Percentiles rank a stretch among this genome's conserved stretches.
Conservation (phyloP, 2,888 invertebrate species). For the Leptinotarsa peninsularis region DNA sequence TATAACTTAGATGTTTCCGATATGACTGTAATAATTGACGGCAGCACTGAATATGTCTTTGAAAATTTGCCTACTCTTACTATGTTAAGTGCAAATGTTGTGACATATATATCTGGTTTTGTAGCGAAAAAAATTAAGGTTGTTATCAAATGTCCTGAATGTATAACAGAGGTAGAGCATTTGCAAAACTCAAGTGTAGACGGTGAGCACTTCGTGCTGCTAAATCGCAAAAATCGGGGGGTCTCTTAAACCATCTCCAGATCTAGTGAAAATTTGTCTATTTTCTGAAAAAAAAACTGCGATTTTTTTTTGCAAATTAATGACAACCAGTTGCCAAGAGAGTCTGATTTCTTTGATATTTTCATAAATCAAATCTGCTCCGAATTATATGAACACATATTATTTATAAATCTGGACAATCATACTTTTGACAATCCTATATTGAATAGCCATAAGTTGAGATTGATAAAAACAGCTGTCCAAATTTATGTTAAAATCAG, state of each 20-base stretch:
- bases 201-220: background rate
- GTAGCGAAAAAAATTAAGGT: conserved; percentile 14
- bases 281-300: background rate
- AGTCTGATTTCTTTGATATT: no score
- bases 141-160: conserved; percentile 3
- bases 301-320: background rate
- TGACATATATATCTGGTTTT: conserved; percentile 18
- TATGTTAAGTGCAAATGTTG: conserved; percentile 20
- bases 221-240: conserved; percentile 18
- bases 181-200: background rate
- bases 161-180: background rate
- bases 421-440: no score
- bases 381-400: no score
- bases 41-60: conserved; percentile 1
- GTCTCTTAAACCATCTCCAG: conserved; percentile 8
- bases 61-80: background rate
- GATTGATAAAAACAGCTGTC: no score
- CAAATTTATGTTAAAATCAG: no score
- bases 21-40: background rate
- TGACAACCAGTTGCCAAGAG: no score
- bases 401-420: no score
- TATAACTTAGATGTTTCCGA: conserved; percentile 14
- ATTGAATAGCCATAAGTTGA: no score
- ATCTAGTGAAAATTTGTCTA: background rate
- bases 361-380: no score